Evolutionary conservation across 2,797 vertebrate genomes (phyloP).

Genomic region (Hoplostethus atlanticus): DNA sequence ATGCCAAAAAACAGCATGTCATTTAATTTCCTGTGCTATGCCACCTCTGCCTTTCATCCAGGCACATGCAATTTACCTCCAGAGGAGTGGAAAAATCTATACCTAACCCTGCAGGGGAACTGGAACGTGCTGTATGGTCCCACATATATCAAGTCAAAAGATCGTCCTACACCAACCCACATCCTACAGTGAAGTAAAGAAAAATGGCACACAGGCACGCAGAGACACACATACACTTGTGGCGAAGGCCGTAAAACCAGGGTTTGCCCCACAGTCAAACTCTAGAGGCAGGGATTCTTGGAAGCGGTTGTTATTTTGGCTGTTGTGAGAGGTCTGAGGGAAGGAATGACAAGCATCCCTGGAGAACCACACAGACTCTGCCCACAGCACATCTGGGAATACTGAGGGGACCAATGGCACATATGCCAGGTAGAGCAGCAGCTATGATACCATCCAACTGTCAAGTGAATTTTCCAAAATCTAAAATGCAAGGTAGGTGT

Average conservation of each 20-base stretch:
- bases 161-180: not conserved
- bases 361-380: slow-evolving; percentile 39
- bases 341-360: slow-evolving; percentile 63
- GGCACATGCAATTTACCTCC: slow-evolving; percentile 19
- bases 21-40: not conserved
- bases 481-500: no score
- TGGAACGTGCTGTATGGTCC: not conserved
- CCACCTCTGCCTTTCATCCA: not conserved
- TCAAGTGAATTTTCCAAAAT: no score
- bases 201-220: not conserved
- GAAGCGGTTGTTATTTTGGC: slow-evolving; percentile 45
- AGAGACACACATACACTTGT: slow-evolving; percentile 5
- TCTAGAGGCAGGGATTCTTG: slow-evolving; percentile 10
- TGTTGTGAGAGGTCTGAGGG: slow-evolving; percentile 35
- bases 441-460: no score
- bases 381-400: slow-evolving; percentile 56
- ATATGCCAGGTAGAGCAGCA: no score
- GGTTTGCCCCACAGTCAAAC: slow-evolving; percentile 16
- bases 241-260: slow-evolving; percentile 9
- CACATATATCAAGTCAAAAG: not conserved
- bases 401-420: slow-evolving; percentile 29
- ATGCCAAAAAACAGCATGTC: not conserved
- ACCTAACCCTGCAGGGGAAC: slow-evolving; percentile 1
- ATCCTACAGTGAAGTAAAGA: slow-evolving; percentile 10
- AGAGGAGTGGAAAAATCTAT: not conserved